phyloP scores from a whole-genome alignment of 2,113 vertebrate genomes.

The Pleuronectes platessa region DNA sequence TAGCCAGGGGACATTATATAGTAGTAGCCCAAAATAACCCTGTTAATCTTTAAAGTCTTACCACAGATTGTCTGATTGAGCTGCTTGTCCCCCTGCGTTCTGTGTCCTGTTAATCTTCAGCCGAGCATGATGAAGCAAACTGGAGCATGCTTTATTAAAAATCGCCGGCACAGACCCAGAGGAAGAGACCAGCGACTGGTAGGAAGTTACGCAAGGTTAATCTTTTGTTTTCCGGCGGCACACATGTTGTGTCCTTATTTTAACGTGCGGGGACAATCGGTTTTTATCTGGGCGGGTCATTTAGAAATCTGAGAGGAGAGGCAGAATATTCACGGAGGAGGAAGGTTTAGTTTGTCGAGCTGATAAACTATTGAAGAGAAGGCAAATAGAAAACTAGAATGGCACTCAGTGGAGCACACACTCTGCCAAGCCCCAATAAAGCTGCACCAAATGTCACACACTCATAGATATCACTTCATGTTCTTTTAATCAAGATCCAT shows the following conservation, averaged over 20 bases:
- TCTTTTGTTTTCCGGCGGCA: slow-evolving; percentile 50
- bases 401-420: too few species aligned
- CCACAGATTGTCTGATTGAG: slow-evolving; percentile 67
- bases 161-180: slow-evolving; percentile 37
- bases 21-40: slow-evolving; percentile 69
- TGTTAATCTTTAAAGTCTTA: slow-evolving; percentile 67
- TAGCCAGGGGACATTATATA: slow-evolving; percentile 47
- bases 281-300: not conserved
- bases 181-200: slow-evolving; percentile 39
- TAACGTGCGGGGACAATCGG: slow-evolving; percentile 3
- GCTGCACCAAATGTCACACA: too few species aligned
- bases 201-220: slow-evolving; percentile 38
- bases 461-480: too few species aligned
- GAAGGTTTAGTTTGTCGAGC: too few species aligned
- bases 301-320: not conserved
- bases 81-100: slow-evolving; percentile 51
- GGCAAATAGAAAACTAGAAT: too few species aligned
- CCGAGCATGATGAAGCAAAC: slow-evolving; percentile 64
- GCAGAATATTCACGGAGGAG: too few species aligned
- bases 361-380: too few species aligned
- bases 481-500: too few species aligned
- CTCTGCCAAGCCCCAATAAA: too few species aligned
- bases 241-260: slow-evolving; percentile 31
- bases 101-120: slow-evolving; percentile 64
- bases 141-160: slow-evolving; percentile 65